phyloP scores from a whole-genome alignment of 1,140 invertebrate species.

The Pseudomyrmex concolor region DNA sequence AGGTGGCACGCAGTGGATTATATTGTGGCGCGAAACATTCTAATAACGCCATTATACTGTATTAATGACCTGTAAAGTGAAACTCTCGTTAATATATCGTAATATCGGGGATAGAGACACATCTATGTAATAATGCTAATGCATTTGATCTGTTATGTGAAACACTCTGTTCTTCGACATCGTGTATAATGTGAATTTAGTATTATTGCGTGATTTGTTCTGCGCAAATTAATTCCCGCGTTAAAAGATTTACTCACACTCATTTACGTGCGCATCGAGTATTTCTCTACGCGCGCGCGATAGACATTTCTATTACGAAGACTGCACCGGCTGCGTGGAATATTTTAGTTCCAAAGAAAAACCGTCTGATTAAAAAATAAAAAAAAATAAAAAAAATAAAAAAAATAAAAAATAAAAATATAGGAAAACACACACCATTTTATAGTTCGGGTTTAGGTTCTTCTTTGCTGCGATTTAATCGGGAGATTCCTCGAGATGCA shows the following conservation, averaged over 20 bases:
- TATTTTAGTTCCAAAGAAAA: no score
- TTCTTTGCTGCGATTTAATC: constrained; percentile 7
- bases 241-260: no score
- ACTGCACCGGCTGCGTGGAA: no score
- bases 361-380: no score
- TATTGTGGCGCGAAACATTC: not conserved
- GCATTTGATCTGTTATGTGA: constrained; percentile 3
- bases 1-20: not conserved
- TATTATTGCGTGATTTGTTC: not conserved
- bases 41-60: not conserved
- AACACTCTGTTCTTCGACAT: not conserved
- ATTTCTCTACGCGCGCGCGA: not conserved
- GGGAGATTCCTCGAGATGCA: constrained; percentile 11
- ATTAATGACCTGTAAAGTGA: not conserved
- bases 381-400: not conserved
- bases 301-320: no score
- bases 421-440: not conserved
- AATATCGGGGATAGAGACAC: not conserved
- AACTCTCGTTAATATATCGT: not conserved
- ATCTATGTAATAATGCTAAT: not conserved
- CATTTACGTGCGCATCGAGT: not conserved
- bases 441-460: not conserved
- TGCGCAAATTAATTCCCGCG: constrained; percentile 7
- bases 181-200: not conserved
- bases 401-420: not conserved